Evolutionary conservation across 2,113 vertebrate genomes (phyloP), one percentile per base, ranked within the genome.

Genomic region (Atrichornis clamosus): DNA sequence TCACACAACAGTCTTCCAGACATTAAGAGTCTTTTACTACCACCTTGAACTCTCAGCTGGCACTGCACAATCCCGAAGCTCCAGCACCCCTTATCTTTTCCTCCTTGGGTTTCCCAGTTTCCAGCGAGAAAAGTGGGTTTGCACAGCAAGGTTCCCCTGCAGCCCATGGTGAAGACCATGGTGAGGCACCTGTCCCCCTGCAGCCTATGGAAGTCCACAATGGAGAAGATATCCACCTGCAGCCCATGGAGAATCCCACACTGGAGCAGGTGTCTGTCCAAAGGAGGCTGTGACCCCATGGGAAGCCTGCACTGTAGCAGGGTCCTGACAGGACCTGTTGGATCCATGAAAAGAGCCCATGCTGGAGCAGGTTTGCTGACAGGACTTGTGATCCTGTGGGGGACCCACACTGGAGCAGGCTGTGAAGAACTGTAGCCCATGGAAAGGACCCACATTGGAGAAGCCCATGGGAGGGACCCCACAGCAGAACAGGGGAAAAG

Each of bases 251-350:
- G 15, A 7, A 81, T 13, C 27, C 52, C 50, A 37, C 37, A 30
- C 11, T 13, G 12, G 37, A 41, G 35, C 60, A 62, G 37, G 12
- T 41, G 17, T 17, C 28, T 62, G 26, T 39, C 27, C 59, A 28
- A 20, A 62, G 26, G 11, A 62, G 32, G 14, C 35, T 27, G 21
- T 37, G 42, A 44, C 2, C 27, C 59, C 59, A 28, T 0, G 1
- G 52, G 22, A 64, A 50, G 14, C 7, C 58, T 42, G 35, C 0
- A 0, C 59, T 3, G 0, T 1, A 33, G 18, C 44, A 50, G 68
- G 14, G 2, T 37, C 26, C 30, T 80, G 50, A 17, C 35, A 37
- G 18, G 50, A 35, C 24, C 28, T 70, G 49, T 47, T 41, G 11
- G 11, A 49, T 11, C 35, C 11, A 6, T 20, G 37, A 24, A 46